A percentile compares a stretch with the other conserved stretches of the same genome.
Conservation (phyloP, 2,888 invertebrate species). For the Artemia sinica region DNA sequence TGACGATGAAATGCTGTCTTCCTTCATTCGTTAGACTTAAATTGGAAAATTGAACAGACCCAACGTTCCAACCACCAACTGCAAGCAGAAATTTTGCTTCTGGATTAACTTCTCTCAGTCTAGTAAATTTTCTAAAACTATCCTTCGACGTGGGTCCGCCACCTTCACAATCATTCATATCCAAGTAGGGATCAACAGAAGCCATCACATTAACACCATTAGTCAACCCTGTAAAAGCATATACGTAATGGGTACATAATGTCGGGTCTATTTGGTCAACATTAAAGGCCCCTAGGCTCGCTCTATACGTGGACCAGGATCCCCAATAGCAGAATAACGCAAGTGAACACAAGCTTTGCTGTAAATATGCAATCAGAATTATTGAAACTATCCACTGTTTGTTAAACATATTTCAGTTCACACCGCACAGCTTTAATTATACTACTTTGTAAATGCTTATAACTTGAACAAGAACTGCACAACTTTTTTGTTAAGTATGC, state of each 20-base stretch:
- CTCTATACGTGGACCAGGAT: not conserved
- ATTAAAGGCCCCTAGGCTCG: not conserved
- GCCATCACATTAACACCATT: not conserved
- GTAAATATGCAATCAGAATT: too few relatives aligned
- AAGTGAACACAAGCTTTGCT: too few relatives aligned
- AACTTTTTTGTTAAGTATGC: too few relatives aligned
- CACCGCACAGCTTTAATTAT: too few relatives aligned
- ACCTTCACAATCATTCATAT: slow-evolving; percentile 9
- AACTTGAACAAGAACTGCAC: too few relatives aligned
- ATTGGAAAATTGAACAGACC: slow-evolving; percentile 31
- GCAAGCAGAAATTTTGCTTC: slow-evolving; percentile 35
- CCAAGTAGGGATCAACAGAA: slow-evolving; percentile 9
- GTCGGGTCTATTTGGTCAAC: slow-evolving; percentile 10
- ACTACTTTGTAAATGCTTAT: too few relatives aligned
- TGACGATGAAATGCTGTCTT: slow-evolving; percentile 26
- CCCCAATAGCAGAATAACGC: slow-evolving; percentile 1
- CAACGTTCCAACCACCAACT: slow-evolving; percentile 38
- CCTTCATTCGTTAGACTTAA: slow-evolving; percentile 32
- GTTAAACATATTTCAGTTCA: too few relatives aligned
- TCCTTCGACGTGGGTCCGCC: not conserved
- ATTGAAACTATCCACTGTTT: too few relatives aligned
- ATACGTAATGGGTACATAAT: not conserved
- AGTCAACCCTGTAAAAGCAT: not conserved
- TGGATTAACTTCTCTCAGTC: slow-evolving; percentile 33
- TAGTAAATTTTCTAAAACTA: slow-evolving; percentile 4